Percentiles rank a stretch among this genome's conserved stretches.
These are phyloP conservation scores for Zaprionus africanus DNA, from an alignment of 1,140 invertebrate species.

Conservation along the genomic window DNA sequence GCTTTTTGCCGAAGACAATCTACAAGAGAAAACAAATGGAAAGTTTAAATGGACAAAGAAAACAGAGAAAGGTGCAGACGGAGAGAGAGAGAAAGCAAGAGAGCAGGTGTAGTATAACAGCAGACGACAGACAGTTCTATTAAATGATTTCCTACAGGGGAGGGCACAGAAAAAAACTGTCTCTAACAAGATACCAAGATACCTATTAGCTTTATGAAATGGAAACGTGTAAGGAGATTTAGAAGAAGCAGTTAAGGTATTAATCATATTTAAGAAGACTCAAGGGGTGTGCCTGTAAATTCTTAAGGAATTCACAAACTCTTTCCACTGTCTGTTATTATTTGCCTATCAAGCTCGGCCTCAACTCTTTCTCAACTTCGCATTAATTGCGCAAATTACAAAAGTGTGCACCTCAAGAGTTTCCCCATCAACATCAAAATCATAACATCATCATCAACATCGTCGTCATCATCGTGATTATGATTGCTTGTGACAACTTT, in stretches of 20 bases:
- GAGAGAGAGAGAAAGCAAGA: background rate
- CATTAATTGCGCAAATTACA: constrained; percentile 56
- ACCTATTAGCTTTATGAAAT: constrained; percentile 1
- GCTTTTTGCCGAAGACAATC: constrained; percentile 43
- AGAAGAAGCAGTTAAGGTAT: background rate
- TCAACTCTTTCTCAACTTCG: background rate
- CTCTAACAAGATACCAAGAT: background rate
- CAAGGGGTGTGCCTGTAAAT: background rate
- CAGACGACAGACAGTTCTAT: constrained; percentile 32
- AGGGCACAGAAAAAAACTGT: background rate
- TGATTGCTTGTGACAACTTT: constrained; percentile 79
- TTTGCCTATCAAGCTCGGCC: constrained; percentile 10
- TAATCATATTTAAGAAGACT: background rate
- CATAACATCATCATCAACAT: background rate
- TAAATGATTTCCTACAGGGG: constrained; percentile 7
- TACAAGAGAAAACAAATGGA: constrained; percentile 47
- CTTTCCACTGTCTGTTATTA: constrained; percentile 6
- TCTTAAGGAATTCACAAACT: background rate
- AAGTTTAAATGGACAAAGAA: constrained; percentile 24
- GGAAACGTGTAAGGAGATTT: background rate
- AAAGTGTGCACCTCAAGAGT: constrained; percentile 67
- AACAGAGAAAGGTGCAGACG: background rate
- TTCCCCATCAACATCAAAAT: constrained; percentile 11
- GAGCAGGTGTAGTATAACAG: constrained; percentile 9
- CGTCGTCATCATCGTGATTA: constrained; percentile 47